phyloP scores from a whole-genome alignment of 2,113 vertebrate genomes.

The Cyprinodon brontotheroides region DNA sequence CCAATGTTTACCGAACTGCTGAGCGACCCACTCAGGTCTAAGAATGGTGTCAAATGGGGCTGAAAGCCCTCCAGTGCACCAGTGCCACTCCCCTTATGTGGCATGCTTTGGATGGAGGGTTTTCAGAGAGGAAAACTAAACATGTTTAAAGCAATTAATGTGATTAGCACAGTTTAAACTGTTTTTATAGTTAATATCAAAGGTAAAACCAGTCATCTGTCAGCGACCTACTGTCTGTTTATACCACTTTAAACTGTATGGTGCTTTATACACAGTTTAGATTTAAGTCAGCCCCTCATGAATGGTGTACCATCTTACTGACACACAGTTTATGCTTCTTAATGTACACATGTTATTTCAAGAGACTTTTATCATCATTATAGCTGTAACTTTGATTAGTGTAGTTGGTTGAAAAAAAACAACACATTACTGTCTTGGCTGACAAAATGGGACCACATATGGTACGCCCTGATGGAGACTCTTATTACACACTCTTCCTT shows the following conservation, averaged over 20 bases:
- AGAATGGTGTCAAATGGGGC: slow-evolving; percentile 50
- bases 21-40: slow-evolving; percentile 31
- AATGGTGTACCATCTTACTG: not conserved
- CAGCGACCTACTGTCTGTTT: slow-evolving; percentile 26
- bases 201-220: slow-evolving; percentile 53
- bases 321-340: slow-evolving; percentile 6
- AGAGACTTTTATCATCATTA: slow-evolving; percentile 9
- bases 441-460: slow-evolving; percentile 1
- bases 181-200: slow-evolving; percentile 76
- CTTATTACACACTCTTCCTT: slow-evolving; percentile 1
- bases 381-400: slow-evolving; percentile 6
- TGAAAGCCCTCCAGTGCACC: slow-evolving; percentile 38
- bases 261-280: slow-evolving; percentile 26
- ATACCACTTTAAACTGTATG: slow-evolving; percentile 24
- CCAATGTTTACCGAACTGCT: slow-evolving; percentile 68
- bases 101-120: slow-evolving; percentile 48
- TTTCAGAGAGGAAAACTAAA: slow-evolving; percentile 75
- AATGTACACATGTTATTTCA: not conserved
- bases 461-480: not conserved
- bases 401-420: slow-evolving; percentile 8
- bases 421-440: slow-evolving; percentile 1
- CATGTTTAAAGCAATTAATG: slow-evolving; percentile 76
- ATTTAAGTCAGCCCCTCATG: slow-evolving; percentile 8
- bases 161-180: slow-evolving; percentile 75
- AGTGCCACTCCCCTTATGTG: slow-evolving; percentile 19